These are phyloP conservation scores for Heliconius ethilla DNA, from an alignment of 2,888 invertebrate genomes.

Conservation along the genomic window DNA sequence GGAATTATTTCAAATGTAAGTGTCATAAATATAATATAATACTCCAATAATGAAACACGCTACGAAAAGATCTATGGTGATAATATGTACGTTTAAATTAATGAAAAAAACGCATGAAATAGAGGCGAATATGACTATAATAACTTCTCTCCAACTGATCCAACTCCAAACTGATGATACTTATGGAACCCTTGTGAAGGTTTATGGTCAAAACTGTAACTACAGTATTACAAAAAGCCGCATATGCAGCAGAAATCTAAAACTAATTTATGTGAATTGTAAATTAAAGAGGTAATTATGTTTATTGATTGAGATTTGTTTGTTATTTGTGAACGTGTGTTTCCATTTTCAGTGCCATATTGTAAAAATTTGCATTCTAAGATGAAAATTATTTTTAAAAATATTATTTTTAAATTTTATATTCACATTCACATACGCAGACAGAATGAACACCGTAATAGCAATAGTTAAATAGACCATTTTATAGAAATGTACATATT, in stretches of 20 bases:
- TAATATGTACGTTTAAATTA: neutral
- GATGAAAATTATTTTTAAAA: neutral
- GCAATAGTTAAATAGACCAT: slow-evolving; percentile 1
- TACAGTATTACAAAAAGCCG: neutral
- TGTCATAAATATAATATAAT: neutral
- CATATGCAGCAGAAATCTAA: neutral
- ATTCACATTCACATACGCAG: neutral
- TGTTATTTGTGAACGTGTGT: neutral
- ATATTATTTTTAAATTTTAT: slow-evolving; percentile 20
- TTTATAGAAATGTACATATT: slow-evolving; percentile 3
- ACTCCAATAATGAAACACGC: neutral
- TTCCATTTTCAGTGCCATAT: slow-evolving; percentile 4
- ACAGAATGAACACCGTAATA: neutral
- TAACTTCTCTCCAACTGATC: neutral
- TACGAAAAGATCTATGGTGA: neutral
- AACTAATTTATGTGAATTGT: neutral
- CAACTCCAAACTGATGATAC: neutral
- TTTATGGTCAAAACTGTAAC: slow-evolving; percentile 5
- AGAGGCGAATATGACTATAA: neutral
- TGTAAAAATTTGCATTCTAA: neutral
- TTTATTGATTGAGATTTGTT: neutral
- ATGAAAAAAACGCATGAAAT: neutral
- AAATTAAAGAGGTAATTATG: neutral
- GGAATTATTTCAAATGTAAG: slow-evolving; percentile 12
- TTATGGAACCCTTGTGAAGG: slow-evolving; percentile 24